Evolutionary conservation across 2,797 vertebrate species (phyloP), one percentile per base, ranked within the genome.

Genomic region (Lutra lutra): DNA sequence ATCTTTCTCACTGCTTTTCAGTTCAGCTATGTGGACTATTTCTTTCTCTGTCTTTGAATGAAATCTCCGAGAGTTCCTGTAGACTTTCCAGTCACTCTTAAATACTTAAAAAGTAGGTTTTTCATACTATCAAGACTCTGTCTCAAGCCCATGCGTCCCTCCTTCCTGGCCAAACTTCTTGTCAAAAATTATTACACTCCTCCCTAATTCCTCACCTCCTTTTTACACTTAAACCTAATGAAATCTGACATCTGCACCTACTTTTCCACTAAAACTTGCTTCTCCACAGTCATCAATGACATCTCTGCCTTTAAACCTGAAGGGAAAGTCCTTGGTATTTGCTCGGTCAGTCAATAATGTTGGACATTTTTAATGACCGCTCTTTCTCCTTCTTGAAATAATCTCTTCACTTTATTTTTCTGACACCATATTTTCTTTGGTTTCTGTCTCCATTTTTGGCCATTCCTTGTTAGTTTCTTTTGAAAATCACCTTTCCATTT

Each of bases 371-470:
- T 51, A 85, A 17, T 2, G 15, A 79, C 23, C 21, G 25, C 7
- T 91, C 25, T n/a, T 84, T 75, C 51, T 89, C 25, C 38, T 84
- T 75, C 51, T 89, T 78, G 25, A 79, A 89, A 92, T 83, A 58
- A 87, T 93, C 68, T 66, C 25, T 91, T 84, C 20, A 51, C 25
- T 91, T 70, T 18, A 7, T 54, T 56, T 51, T 72, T 17, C 3
- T 58, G 32, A 73, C 17, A 48, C 12, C 62, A 25, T 4, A 17
- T 91, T 66, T 79, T 18, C 48, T 68, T 86, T 14, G 3, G 66
- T 54, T 73, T 43, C 46, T 82, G 66, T 7, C 11, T 38, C 51
- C 32, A 48, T 80, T 75, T 97, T 90, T 51, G 66, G 32, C 15
- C 14, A 58, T 54, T 85, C 11, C 23, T 88, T 80, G 20, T 88